Evolutionary conservation across 2,113 vertebrate genomes (phyloP).

Genomic region (Takifugu flavidus): DNA sequence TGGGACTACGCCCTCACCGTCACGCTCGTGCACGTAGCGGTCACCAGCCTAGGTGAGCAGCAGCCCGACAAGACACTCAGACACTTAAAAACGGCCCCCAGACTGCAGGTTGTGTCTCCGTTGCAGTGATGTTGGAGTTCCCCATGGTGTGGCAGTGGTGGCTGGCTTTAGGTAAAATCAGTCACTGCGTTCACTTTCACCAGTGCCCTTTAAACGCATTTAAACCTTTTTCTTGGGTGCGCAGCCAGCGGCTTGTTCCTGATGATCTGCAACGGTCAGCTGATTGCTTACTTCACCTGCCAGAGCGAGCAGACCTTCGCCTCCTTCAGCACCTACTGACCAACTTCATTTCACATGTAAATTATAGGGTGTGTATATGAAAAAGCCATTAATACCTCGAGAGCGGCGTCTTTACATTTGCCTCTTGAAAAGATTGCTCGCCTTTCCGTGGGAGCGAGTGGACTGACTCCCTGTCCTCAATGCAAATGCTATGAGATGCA

Average conservation of each 20-base stretch:
- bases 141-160: slow-evolving; percentile 84
- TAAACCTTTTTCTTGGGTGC: slow-evolving; percentile 5
- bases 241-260: slow-evolving; percentile 73
- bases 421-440: slow-evolving; percentile 1
- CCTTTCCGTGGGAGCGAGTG: background rate
- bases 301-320: slow-evolving; percentile 59
- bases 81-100: background rate
- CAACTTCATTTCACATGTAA: background rate
- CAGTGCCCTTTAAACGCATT: background rate
- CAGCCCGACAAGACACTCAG: background rate
- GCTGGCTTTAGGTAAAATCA: slow-evolving; percentile 80
- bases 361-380: background rate
- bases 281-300: slow-evolving; percentile 74
- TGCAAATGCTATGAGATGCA: slow-evolving; percentile 9
- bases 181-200: background rate
- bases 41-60: slow-evolving; percentile 77
- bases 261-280: slow-evolving; percentile 77
- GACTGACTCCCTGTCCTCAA: slow-evolving; percentile 1
- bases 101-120: background rate
- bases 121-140: slow-evolving; percentile 83
- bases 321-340: slow-evolving; percentile 61
- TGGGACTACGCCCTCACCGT: slow-evolving; percentile 86
- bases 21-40: slow-evolving; percentile 76
- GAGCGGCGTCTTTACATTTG: slow-evolving; percentile 11
- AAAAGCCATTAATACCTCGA: background rate